phyloP scores from a whole-genome alignment of 2,113 vertebrate genomes.

The Gulo gulo region DNA sequence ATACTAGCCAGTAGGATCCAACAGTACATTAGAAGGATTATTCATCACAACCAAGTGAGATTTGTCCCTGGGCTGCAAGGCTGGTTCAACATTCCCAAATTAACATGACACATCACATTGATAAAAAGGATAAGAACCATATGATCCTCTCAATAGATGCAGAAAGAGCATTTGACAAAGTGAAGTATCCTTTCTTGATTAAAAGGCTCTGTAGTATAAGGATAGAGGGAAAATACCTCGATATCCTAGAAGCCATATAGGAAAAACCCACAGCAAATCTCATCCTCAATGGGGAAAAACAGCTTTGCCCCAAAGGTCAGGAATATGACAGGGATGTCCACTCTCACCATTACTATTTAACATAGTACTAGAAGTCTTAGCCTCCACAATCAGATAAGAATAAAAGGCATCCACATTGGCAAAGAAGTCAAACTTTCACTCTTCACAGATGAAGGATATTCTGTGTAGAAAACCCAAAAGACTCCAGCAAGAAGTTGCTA shows the following conservation, averaged over 20 bases:
- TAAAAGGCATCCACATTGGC: not conserved
- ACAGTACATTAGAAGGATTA: not conserved
- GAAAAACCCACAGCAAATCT: not conserved
- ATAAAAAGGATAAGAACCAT: not conserved
- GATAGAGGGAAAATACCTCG: not conserved
- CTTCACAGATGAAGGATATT: not conserved
- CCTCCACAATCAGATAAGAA: not conserved
- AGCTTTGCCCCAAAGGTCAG: not conserved
- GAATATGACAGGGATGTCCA: not conserved
- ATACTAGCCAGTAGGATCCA: not conserved
- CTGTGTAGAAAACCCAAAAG: not conserved
- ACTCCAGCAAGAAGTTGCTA: not conserved
- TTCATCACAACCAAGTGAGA: not conserved
- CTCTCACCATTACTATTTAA: not conserved
- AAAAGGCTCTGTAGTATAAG: not conserved
- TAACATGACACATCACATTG: not conserved
- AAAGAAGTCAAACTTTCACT: not conserved
- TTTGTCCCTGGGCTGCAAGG: too few relatives aligned
- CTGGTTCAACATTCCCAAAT: not conserved
- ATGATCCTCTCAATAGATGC: not conserved
- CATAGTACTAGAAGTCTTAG: not conserved
- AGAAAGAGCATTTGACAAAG: not conserved
- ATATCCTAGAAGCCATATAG: not conserved
- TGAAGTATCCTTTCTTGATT: not conserved
- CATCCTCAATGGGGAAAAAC: not conserved